phyloP scores from a whole-genome alignment of 2,888 invertebrate genomes.

The Pristionchus fissidentatus region DNA sequence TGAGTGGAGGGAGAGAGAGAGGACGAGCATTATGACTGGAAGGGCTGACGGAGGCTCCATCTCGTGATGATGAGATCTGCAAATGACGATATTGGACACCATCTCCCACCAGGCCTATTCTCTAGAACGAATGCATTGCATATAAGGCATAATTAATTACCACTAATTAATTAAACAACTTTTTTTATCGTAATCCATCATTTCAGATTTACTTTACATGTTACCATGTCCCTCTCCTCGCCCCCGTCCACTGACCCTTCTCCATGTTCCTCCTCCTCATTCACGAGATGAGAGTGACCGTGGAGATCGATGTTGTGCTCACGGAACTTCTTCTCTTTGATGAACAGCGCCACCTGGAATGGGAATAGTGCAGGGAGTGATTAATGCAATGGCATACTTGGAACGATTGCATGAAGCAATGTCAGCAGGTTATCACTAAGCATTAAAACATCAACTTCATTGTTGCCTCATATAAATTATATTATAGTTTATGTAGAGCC shows the following conservation, averaged over 20 bases:
- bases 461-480: no score
- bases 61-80: not conserved
- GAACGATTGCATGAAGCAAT: no score
- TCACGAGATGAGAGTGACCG: slow-evolving; percentile 26
- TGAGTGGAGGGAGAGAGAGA: slow-evolving; percentile 79
- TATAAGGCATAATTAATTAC: not conserved
- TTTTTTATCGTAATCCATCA: not conserved
- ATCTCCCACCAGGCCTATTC: not conserved
- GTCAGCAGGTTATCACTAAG: no score
- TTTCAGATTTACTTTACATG: not conserved
- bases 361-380: no score
- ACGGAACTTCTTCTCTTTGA: slow-evolving; percentile 55
- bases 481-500: no score
- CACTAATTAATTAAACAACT: no score
- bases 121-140: not conserved
- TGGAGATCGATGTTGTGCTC: slow-evolving; percentile 51
- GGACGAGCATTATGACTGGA: slow-evolving; percentile 35
- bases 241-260: not conserved
- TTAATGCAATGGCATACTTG: no score
- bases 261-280: slow-evolving; percentile 6
- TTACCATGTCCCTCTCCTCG: not conserved
- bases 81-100: not conserved
- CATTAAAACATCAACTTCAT: no score
- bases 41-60: slow-evolving; percentile 8
- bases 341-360: slow-evolving; percentile 58